These are phyloP conservation scores for Hypanus sabinus DNA, from an alignment of 2,113 vertebrate species.

Conservation along the genomic window DNA sequence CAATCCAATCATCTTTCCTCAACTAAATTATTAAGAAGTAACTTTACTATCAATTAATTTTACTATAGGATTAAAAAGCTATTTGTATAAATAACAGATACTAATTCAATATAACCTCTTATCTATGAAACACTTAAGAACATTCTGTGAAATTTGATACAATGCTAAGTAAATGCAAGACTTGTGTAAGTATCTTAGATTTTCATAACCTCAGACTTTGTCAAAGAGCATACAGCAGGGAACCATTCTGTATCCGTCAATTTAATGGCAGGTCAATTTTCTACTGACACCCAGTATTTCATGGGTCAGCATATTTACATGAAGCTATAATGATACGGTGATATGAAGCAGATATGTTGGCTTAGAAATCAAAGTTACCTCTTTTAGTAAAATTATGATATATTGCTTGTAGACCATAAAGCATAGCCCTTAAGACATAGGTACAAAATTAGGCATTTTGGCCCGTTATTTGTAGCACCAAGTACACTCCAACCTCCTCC, in stretches of 20 bases:
- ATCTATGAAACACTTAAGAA: not conserved
- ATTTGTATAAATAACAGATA: not conserved
- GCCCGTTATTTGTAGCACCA: too few species aligned
- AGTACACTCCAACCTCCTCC: too few species aligned
- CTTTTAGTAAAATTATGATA: too few species aligned
- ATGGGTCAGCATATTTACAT: not conserved
- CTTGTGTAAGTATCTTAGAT: not conserved
- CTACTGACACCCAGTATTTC: not conserved
- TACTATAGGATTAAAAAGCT: not conserved
- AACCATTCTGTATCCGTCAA: not conserved
- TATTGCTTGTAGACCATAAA: too few species aligned
- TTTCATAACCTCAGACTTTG: not conserved
- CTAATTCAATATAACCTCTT: not conserved
- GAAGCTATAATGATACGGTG: not conserved
- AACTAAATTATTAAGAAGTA: not conserved
- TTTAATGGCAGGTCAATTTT: not conserved
- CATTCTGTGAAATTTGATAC: constrained; percentile 5
- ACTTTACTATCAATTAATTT: not conserved
- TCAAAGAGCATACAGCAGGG: not conserved
- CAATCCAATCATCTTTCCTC: not conserved
- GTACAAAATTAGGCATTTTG: too few species aligned
- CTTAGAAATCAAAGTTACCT: not conserved
- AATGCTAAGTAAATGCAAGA: not conserved
- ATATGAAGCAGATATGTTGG: not conserved
- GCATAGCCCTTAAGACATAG: too few species aligned